Conservation (phyloP, 2,113 vertebrate species). For the Melanerpes formicivorus region DNA sequence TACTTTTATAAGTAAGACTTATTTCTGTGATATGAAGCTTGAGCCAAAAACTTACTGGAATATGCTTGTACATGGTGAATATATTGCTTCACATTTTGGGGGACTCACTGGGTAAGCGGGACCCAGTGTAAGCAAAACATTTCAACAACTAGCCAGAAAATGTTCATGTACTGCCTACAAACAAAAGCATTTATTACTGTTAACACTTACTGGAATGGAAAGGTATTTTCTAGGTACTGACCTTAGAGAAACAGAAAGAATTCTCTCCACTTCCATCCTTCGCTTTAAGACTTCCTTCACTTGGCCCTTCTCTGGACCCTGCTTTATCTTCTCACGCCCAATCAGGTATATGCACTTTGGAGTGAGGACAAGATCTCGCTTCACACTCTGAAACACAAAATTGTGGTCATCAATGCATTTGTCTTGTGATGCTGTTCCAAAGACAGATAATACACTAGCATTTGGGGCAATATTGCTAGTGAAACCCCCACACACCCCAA, state of each 20-base stretch:
- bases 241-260: conserved; percentile 92
- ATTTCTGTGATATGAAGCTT: neutral
- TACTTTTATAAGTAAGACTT: neutral
- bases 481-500: neutral
- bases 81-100: neutral
- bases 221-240: conserved; percentile 47
- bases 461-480: neutral
- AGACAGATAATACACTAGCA: neutral
- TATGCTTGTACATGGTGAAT: neutral
- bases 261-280: conserved; percentile 89
- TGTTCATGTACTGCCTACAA: neutral
- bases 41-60: neutral
- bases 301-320: conserved; percentile 92
- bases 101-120: neutral
- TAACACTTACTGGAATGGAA: neutral
- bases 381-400: conserved; percentile 82
- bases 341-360: conserved; percentile 94
- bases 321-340: conserved; percentile 93
- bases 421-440: neutral
- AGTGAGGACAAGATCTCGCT: conserved; percentile 93
- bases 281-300: conserved; percentile 95
- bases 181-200: neutral
- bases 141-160: neutral
- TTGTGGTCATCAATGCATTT: accelerated
- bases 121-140: neutral